Evolutionary conservation across 2,113 vertebrate species (phyloP).

Genomic region (Rhinichthys klamathensis): DNA sequence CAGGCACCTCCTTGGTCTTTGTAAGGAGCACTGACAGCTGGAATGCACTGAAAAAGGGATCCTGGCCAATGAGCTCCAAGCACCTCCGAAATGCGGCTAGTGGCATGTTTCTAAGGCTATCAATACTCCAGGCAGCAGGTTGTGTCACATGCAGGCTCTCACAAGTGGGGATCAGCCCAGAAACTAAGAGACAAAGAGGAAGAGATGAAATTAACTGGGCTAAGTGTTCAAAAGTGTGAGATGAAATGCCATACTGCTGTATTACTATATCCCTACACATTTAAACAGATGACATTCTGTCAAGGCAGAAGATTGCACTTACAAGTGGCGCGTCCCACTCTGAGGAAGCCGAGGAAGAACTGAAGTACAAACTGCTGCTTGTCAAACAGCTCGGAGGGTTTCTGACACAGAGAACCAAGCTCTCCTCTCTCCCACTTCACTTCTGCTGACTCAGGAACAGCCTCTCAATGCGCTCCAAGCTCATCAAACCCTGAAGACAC

Average conservation of each 20-base stretch:
- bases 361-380: conserved; percentile 77
- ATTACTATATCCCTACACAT: background rate
- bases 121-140: conserved; percentile 73
- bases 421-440: conserved; percentile 73
- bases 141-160: conserved; percentile 69
- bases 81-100: conserved; percentile 71
- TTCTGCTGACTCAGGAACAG: conserved; percentile 73
- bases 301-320: conserved; percentile 51
- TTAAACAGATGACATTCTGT: background rate
- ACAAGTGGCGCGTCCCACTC: conserved; percentile 59
- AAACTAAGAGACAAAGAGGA: conserved; percentile 43
- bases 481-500: conserved; percentile 71
- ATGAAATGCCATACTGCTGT: background rate
- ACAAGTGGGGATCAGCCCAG: conserved; percentile 71
- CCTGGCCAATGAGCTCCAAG: conserved; percentile 77
- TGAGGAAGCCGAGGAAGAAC: conserved; percentile 76
- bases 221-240: background rate
- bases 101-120: conserved; percentile 74
- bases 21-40: conserved; percentile 68
- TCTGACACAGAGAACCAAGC: conserved; percentile 68
- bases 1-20: conserved; percentile 73
- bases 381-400: conserved; percentile 59
- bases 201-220: background rate
- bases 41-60: conserved; percentile 67
- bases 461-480: conserved; percentile 72